These are phyloP conservation scores for Calcarius lapponicus DNA, from an alignment of 2,797 vertebrate genomes.

Conservation along the genomic window DNA sequence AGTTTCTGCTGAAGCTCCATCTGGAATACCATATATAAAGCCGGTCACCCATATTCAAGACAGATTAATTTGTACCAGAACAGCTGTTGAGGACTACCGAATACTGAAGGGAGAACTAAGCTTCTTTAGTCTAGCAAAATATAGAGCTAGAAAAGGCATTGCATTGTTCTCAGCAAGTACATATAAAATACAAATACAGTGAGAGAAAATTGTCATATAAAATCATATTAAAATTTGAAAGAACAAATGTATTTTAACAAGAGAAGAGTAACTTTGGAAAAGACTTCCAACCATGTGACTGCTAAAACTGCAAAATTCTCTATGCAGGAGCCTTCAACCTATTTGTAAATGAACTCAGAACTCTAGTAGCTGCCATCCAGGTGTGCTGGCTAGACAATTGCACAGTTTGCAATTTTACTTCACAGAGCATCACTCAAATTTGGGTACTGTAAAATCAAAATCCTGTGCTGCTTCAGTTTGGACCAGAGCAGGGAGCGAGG, in stretches of 20 bases:
- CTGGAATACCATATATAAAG: not conserved
- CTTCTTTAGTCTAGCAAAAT: not conserved
- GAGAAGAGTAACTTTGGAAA: not conserved
- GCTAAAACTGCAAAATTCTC: not conserved
- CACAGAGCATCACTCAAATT: not conserved
- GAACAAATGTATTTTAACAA: not conserved
- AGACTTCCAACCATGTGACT: not conserved
- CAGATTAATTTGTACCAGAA: not conserved
- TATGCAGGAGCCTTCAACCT: not conserved
- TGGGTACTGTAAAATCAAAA: not conserved
- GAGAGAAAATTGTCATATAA: not conserved
- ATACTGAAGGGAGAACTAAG: not conserved
- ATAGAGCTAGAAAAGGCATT: not conserved
- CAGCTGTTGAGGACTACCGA: not conserved
- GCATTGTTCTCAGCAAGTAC: not conserved
- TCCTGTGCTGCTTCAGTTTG: not conserved
- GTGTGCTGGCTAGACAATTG: not conserved
- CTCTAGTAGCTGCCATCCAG: not conserved
- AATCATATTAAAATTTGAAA: not conserved
- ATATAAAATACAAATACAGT: not conserved
- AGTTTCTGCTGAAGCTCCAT: not conserved
- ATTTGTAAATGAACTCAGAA: not conserved
- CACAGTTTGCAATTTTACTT: not conserved
- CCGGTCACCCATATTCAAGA: not conserved
- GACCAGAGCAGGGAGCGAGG: not conserved